Conservation (phyloP, 2,888 invertebrate genomes). For the Cephus nigrinus region DNA sequence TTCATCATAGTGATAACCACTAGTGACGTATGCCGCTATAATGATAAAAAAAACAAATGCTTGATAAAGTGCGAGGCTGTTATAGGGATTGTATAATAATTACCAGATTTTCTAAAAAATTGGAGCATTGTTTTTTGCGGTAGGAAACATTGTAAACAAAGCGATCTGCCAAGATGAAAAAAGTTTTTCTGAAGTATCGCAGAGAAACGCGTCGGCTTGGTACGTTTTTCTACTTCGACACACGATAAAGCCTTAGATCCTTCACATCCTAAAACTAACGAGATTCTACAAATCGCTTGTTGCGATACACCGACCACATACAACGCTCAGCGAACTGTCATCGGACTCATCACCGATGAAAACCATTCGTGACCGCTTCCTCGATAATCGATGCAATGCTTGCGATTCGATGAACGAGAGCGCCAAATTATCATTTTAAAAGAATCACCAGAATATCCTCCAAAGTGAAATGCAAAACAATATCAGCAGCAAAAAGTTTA, state of each 20-base stretch:
- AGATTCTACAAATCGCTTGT: not conserved
- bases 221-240: not conserved
- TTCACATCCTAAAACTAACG: not conserved
- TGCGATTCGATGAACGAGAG: not conserved
- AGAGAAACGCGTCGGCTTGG: not conserved
- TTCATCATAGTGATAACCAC: conserved; percentile 8
- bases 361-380: not conserved
- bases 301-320: not conserved
- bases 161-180: conserved; percentile 22
- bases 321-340: not conserved
- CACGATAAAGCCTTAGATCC: not conserved
- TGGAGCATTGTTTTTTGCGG: conserved; percentile 74
- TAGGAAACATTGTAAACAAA: conserved; percentile 56
- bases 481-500: not conserved
- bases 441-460: not conserved
- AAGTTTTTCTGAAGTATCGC: not conserved
- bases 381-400: conserved; percentile 2
- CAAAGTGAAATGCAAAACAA: not conserved
- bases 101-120: conserved; percentile 83
- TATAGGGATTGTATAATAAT: conserved; percentile 28
- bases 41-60: not conserved
- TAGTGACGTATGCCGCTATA: not conserved
- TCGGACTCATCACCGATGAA: not conserved
- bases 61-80: not conserved
- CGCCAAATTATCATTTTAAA: not conserved